Conservation (phyloP, 2,888 invertebrate species). For the Operophtera brumata region DNA sequence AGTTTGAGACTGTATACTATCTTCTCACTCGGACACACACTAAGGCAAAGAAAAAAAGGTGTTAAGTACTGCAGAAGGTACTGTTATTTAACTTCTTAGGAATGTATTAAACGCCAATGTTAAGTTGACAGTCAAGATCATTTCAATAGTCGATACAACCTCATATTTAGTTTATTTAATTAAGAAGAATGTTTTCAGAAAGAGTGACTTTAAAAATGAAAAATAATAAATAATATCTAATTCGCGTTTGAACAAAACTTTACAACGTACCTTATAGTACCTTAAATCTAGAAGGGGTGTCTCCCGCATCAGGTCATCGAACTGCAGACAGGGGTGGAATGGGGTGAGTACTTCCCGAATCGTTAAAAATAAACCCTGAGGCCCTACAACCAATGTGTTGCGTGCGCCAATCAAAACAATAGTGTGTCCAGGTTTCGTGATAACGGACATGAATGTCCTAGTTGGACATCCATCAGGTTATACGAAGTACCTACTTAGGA, state of each 20-base stretch:
- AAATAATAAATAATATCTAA: slow-evolving; percentile 20
- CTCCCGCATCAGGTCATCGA: slow-evolving; percentile 52
- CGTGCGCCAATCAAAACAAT: slow-evolving; percentile 19
- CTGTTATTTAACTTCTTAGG: too few relatives aligned
- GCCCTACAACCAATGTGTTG: slow-evolving; percentile 17
- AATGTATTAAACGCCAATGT: too few relatives aligned
- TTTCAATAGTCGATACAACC: too few relatives aligned
- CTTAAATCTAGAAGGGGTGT: slow-evolving; percentile 48
- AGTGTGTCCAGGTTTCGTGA: background rate
- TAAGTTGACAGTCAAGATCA: too few relatives aligned
- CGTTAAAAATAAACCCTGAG: slow-evolving; percentile 42
- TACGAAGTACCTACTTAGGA: too few relatives aligned
- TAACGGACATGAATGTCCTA: background rate
- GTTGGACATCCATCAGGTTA: background rate
- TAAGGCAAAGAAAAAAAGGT: too few relatives aligned
- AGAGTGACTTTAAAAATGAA: too few relatives aligned
- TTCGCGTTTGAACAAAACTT: slow-evolving; percentile 39
- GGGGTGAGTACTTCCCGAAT: slow-evolving; percentile 41
- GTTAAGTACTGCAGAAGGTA: too few relatives aligned
- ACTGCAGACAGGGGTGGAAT: slow-evolving; percentile 30
- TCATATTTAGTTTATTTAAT: too few relatives aligned
- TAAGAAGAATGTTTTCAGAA: too few relatives aligned
- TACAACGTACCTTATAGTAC: slow-evolving; percentile 13
- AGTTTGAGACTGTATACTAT: too few relatives aligned
- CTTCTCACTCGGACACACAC: too few relatives aligned